Evolutionary conservation across 2,113 vertebrate genomes (phyloP).

Genomic region (Platichthys flesus): DNA sequence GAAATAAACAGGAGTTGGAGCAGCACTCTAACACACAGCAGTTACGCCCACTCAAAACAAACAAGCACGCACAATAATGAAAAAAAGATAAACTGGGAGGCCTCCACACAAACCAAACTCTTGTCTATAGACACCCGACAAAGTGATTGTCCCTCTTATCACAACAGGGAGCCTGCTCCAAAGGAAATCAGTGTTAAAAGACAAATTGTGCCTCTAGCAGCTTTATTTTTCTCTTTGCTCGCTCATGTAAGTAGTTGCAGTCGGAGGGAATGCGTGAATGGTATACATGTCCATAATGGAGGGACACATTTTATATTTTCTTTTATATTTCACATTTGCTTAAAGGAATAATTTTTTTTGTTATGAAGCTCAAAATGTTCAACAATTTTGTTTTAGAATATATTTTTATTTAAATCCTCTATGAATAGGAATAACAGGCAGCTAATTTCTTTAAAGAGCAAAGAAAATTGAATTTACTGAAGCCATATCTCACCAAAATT

Average conservation of each 20-base stretch:
- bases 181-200: not conserved
- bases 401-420: not conserved
- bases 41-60: slow-evolving; percentile 18
- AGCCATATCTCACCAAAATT: not conserved
- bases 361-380: too few species aligned
- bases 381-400: not conserved
- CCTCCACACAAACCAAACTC: not conserved
- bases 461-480: not conserved
- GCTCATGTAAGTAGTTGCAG: not conserved
- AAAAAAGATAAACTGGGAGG: slow-evolving; percentile 12
- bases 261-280: not conserved
- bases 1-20: not conserved
- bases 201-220: slow-evolving; percentile 9
- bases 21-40: not conserved
- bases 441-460: not conserved
- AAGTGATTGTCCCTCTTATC: slow-evolving; percentile 4
- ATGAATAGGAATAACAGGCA: not conserved
- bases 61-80: slow-evolving; percentile 8
- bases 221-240: slow-evolving; percentile 11
- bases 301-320: not conserved
- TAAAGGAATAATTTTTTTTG: not conserved
- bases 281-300: not conserved
- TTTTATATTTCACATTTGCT: not conserved
- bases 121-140: not conserved
- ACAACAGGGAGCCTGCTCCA: slow-evolving; percentile 1